Conservation (phyloP, 1,140 invertebrate genomes). For the Trachymyrmex cornetzi region DNA sequence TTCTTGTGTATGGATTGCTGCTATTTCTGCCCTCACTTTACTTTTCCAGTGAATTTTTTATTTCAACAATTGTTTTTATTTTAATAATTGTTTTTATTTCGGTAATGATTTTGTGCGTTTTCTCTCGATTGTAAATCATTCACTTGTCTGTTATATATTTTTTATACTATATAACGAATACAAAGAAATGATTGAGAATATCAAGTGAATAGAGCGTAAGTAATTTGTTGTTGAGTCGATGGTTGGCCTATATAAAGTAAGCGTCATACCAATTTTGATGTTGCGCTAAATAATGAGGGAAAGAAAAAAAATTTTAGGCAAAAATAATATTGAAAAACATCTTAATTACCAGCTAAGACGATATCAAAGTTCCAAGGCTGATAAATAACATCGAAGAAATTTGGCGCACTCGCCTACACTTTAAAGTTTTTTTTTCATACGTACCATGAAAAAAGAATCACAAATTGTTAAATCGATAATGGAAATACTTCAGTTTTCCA, state of each 20-base stretch:
- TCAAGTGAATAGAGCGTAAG: slow-evolving; percentile 9
- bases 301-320: slow-evolving; percentile 16
- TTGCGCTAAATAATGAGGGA: neutral
- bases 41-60: neutral
- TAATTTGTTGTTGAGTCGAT: slow-evolving; percentile 55
- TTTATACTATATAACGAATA: slow-evolving; percentile 10
- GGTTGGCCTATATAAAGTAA: slow-evolving; percentile 41
- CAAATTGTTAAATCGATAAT: neutral
- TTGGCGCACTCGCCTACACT: too few relatives aligned
- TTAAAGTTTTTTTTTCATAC: neutral
- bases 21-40: neutral
- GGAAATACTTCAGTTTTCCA: neutral
- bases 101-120: neutral
- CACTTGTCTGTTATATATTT: neutral
- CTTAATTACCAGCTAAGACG: neutral
- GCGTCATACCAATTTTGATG: slow-evolving; percentile 31
- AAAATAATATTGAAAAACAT: neutral
- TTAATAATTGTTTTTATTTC: neutral
- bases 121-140: neutral
- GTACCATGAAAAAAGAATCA: neutral
- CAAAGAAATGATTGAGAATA: neutral
- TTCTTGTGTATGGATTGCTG: neutral
- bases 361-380: neutral
- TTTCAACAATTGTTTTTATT: neutral
- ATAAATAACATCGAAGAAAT: slow-evolving; percentile 20